These are phyloP conservation scores for Astatotilapia flaviijosephi DNA, from an alignment of 2,113 vertebrate species.

Conservation along the genomic window DNA sequence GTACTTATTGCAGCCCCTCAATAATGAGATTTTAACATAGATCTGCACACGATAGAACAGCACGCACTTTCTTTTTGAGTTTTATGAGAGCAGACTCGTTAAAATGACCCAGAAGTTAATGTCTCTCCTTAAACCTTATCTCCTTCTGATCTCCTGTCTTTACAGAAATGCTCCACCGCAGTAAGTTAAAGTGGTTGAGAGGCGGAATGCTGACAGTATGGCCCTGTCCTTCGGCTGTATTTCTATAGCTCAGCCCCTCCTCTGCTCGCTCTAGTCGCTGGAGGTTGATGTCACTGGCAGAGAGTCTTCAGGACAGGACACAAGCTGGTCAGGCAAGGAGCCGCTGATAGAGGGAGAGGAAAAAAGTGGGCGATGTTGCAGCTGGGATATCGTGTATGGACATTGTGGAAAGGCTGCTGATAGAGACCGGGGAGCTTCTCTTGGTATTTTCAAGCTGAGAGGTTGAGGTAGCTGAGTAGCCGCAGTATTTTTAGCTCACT, in stretches of 20 bases:
- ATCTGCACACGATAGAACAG: not conserved
- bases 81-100: not conserved
- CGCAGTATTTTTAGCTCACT: conserved; percentile 70
- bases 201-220: not conserved
- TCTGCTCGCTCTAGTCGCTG: conserved; percentile 9
- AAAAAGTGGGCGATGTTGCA: conserved; percentile 56
- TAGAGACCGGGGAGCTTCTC: conserved; percentile 21
- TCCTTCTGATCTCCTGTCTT: rapidly evolving
- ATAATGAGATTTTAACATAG: not conserved
- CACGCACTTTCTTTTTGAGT: not conserved
- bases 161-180: not conserved
- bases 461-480: conserved; percentile 2
- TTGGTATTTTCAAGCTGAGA: conserved; percentile 15
- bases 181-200: not conserved
- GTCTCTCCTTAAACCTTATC: not conserved
- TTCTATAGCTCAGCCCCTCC: conserved; percentile 48
- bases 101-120: not conserved
- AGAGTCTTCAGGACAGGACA: conserved; percentile 60
- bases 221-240: not conserved
- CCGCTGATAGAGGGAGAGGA: not conserved
- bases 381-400: conserved; percentile 36
- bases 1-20: not conserved
- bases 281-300: conserved; percentile 53
- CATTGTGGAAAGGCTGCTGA: conserved; percentile 34
- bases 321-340: conserved; percentile 6